These are phyloP conservation scores for Hydrolagus affinis DNA, from an alignment of 2,113 vertebrate genomes.

Conservation along the genomic window DNA sequence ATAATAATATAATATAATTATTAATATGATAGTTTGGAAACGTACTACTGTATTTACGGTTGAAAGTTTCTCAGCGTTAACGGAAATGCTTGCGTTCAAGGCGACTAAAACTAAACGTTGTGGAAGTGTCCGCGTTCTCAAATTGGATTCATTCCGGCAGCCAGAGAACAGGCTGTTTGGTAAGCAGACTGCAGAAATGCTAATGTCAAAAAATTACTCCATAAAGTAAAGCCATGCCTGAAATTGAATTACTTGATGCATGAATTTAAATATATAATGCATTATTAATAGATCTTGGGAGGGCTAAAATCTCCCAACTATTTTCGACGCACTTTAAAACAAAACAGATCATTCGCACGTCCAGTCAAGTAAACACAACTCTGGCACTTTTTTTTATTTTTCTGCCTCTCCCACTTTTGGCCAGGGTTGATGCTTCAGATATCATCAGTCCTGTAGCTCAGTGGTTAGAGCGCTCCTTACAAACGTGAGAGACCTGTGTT, in stretches of 20 bases:
- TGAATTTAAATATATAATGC: conserved; percentile 51
- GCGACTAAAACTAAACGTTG: not conserved
- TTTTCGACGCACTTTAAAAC: not conserved
- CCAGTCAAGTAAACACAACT: conserved; percentile 8
- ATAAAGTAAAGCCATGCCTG: conserved; percentile 74
- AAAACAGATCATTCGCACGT: not conserved
- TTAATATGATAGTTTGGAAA: no score
- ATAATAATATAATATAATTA: no score
- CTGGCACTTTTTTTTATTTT: not conserved
- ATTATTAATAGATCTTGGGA: conserved; percentile 65
- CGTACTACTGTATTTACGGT: no score
- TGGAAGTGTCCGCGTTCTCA: not conserved
- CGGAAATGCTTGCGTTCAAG: not conserved
- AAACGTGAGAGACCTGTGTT: no score
- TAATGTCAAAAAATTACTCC: conserved; percentile 68
- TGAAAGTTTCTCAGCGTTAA: not conserved
- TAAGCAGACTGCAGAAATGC: conserved; percentile 62
- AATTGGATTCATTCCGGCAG: not conserved
- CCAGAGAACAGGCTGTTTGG: conserved; percentile 45
- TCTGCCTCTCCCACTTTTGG: not conserved
- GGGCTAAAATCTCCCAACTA: conserved; percentile 46
- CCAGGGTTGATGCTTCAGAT: no score
- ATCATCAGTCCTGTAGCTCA: no score
- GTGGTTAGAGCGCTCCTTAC: no score
- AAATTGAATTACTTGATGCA: conserved; percentile 79